These are phyloP conservation scores for Cyaniris semiargus DNA, from an alignment of 2,888 invertebrate genomes.

Conservation along the genomic window DNA sequence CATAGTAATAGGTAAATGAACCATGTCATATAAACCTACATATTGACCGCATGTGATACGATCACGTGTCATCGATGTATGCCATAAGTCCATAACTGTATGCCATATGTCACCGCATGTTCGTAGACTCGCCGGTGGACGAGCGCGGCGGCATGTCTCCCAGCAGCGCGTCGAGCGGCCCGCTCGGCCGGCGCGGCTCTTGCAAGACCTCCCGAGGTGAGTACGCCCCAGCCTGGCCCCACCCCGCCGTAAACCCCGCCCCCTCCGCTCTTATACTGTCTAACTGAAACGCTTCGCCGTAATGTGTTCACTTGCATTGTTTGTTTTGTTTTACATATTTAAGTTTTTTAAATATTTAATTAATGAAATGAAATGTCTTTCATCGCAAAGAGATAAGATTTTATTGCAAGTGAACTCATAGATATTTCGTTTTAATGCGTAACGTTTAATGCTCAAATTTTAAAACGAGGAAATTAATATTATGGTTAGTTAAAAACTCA, in stretches of 20 bases:
- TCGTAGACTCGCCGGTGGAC: conserved; percentile 85
- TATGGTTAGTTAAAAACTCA: conserved; percentile 14
- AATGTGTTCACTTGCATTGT: conserved; percentile 12
- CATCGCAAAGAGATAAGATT: neutral
- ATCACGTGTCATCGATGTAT: neutral
- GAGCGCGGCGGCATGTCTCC: conserved; percentile 89
- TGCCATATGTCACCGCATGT: conserved; percentile 37
- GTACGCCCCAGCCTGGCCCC: conserved; percentile 46
- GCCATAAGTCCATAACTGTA: conserved; percentile 38
- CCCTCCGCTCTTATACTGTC: neutral
- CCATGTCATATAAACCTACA: neutral
- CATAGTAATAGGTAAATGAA: neutral
- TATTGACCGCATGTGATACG: neutral
- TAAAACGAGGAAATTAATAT: conserved; percentile 11
- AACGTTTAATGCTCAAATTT: neutral
- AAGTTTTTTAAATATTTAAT: neutral
- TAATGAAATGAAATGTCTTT: neutral
- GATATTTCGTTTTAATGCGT: conserved; percentile 23
- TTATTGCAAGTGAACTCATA: conserved; percentile 21
- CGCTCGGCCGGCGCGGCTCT: conserved; percentile 90
- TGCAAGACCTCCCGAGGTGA: conserved; percentile 94
- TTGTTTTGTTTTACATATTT: neutral
- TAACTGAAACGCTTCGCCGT: conserved; percentile 36
- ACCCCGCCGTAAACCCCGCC: conserved; percentile 10
- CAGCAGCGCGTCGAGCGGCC: conserved; percentile 83